Evolutionary conservation across 2,113 vertebrate genomes (phyloP).

Genomic region (Colinus virginianus): DNA sequence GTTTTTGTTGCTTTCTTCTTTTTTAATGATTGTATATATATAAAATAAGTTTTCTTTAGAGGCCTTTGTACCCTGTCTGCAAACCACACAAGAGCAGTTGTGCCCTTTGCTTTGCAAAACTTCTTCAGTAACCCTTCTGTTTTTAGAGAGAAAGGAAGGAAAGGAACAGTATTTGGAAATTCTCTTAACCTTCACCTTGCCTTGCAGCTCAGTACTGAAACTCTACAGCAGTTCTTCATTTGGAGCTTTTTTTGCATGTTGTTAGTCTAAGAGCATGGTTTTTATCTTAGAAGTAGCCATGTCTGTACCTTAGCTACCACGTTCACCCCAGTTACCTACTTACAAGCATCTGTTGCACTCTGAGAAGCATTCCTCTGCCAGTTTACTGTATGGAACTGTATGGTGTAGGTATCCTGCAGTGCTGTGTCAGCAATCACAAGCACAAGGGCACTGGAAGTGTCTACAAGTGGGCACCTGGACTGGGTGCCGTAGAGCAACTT

Average conservation of each 20-base stretch:
- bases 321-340: neutral
- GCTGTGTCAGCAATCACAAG: neutral
- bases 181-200: neutral
- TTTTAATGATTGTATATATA: no score
- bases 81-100: neutral
- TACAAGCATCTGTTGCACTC: fast-evolving
- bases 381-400: fast-evolving
- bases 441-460: neutral
- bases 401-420: neutral
- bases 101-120: neutral
- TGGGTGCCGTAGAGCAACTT: neutral
- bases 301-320: neutral
- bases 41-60: neutral
- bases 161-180: neutral
- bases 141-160: neutral
- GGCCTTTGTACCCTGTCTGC: neutral
- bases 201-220: neutral
- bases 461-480: neutral
- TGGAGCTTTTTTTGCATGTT: neutral
- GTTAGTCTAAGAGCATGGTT: neutral
- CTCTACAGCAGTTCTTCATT: neutral
- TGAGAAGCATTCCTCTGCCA: neutral
- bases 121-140: neutral
- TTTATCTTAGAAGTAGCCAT: neutral
- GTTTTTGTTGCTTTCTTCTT: no score